These are phyloP conservation scores for Galeruca laticollis DNA, from an alignment of 2,888 invertebrate species.

Conservation along the genomic window DNA sequence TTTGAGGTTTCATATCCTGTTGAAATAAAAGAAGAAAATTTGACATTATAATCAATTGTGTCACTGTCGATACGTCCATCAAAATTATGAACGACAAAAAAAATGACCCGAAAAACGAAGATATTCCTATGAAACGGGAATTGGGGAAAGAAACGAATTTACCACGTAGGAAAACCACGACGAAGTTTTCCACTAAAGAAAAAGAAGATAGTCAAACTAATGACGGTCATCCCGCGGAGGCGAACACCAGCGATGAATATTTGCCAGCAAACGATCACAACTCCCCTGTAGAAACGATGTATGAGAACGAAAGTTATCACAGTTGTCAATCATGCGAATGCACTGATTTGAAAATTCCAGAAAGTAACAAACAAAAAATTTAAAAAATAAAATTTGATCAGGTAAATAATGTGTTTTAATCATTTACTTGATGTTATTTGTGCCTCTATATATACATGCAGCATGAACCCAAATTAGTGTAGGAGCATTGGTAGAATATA, in stretches of 20 bases:
- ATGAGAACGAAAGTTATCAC: conserved; percentile 1
- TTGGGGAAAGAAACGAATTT: neutral
- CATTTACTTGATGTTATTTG: no score
- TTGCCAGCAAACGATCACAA: neutral
- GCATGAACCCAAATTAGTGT: no score
- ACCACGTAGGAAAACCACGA: neutral
- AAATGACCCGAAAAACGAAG: neutral
- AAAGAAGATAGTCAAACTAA: neutral
- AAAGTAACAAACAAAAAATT: neutral
- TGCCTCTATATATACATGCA: no score
- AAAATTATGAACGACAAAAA: neutral
- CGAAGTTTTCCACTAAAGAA: conserved; percentile 12
- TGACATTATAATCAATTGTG: no score
- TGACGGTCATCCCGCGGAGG: neutral
- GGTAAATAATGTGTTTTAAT: no score
- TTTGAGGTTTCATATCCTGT: conserved; percentile 89
- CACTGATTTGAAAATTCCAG: neutral
- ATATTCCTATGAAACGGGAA: neutral
- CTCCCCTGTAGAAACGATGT: neutral
- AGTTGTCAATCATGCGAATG: neutral
- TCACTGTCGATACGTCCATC: neutral
- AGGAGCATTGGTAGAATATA: no score
- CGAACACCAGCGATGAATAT: neutral
- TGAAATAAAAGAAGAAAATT: conserved; percentile 35
- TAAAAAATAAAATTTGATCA: no score